A percentile compares a stretch with the other conserved stretches of the same genome.
Evolutionary conservation across 1,140 invertebrate species (phyloP).

Genomic region (Panagrolaimus sp.): DNA sequence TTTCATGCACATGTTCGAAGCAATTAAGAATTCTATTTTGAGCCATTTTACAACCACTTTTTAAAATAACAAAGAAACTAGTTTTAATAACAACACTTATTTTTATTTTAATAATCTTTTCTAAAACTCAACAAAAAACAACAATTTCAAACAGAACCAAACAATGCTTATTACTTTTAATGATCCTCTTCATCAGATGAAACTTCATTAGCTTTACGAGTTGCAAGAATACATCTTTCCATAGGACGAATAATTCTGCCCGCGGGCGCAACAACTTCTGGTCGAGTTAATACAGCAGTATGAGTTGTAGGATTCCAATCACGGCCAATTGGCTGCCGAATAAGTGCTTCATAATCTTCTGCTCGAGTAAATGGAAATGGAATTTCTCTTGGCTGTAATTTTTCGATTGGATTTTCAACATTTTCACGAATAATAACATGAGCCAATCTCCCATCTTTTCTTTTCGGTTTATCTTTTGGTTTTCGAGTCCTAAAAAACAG

Average conservation of each 20-base stretch:
- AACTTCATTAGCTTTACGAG: neutral
- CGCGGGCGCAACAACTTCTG: conserved; percentile 30
- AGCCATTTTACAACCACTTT: too few relatives aligned
- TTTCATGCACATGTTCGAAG: too few relatives aligned
- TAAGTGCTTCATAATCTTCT: conserved; percentile 79
- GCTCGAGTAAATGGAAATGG: conserved; percentile 82
- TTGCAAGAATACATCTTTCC: neutral
- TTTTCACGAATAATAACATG: conserved; percentile 57
- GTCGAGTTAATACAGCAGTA: conserved; percentile 30
- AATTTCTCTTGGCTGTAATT: conserved; percentile 66
- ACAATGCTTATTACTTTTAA: neutral
- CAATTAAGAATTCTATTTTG: too few relatives aligned
- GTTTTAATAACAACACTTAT: too few relatives aligned
- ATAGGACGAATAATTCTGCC: conserved; percentile 49
- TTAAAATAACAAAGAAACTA: too few relatives aligned
- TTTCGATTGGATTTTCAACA: conserved; percentile 35
- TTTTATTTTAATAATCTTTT: neutral
- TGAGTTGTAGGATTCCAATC: conserved; percentile 78
- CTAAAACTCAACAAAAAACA: neutral
- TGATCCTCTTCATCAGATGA: neutral
- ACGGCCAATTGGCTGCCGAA: conserved; percentile 78
- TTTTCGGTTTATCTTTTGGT: conserved; percentile 42
- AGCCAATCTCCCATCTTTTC: conserved; percentile 69
- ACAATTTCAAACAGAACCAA: neutral
- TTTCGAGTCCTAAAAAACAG: conserved; percentile 77